Base-by-base conservation (phyloP, 2,797 vertebrate genomes). In the Gymnothorax javanicus region DNA sequence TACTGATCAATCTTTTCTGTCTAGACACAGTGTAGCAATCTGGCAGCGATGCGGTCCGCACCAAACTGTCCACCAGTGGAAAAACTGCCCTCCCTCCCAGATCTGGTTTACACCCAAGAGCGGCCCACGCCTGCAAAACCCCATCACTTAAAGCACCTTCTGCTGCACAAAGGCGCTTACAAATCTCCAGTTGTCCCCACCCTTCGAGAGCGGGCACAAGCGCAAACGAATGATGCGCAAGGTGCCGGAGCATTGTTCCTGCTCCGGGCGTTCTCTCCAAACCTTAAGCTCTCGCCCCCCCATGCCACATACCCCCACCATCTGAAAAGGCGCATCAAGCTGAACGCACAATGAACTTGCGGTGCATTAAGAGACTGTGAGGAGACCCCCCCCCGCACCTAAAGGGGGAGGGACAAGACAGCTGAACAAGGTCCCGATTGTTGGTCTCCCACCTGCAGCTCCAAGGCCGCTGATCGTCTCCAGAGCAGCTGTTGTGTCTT, bases 351-450 rank as follows among this genome's bases (percentile, higher is more conserved):
- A 87, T 88, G 88, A 84, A 86, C 88, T 90, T 89, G 83, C 87
- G 86, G 89, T 77, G 85, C 82, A 86, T 85, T 86, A 75, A 86
- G 88, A 81, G 88, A 88, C 88, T 90, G 88, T 84, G 86, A 90
- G 60, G 73, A 67, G 86, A 87, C 88, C 87, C 84, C 87, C 86
- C 60, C 83, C 86, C 85, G 83, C 67, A 88, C 7, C 85, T 82
- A 88, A 75, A 87, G 27, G 50, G 87, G 81, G 87, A 56, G 81
- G 56, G 71, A 88, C 79, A 88, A 87, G 82, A 83, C 85, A 73
- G 75, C 87, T 82, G 84, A 88, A 91, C 87, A 88, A 87, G 91
- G 91, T 88, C 86, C 87, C 90, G 88, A 90, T 91, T 92, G 86
- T 87, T 69, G 52, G 60, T 43, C 83, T 84, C 86, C 86, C 86